Base-by-base conservation (phyloP, 1,140 invertebrate genomes). In the Macrosteles quadrilineatus region DNA sequence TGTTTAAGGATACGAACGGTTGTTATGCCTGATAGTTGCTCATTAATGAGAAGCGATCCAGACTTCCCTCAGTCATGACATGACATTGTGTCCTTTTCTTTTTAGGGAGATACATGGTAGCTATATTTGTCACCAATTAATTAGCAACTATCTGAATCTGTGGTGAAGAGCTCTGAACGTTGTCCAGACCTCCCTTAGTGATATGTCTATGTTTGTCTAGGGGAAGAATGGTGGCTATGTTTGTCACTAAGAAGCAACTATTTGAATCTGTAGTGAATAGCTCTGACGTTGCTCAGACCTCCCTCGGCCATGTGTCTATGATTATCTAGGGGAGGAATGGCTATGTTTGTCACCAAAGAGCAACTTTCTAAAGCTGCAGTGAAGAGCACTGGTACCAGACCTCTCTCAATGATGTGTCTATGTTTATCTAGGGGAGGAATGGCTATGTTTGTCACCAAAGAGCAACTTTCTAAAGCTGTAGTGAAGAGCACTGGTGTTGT, bases 281-380 rank as follows among this genome's bases (percentile, higher is more conserved):
- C 47, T 83, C 85, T 40, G 74, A 82, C 21, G 81, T 83, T 43
- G 76, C 85, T 43, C 80, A 85, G 73, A 80, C 84, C 6, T 84
- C 85, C 21, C 77, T 88, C 27, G 81, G 85, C 69, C 87, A 88
- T 77, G 76, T 87, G 27, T 80, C 83, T 72, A 83, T n/a, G n/a
- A n/a, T n/a, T n/a, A n/a, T n/a, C 31, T 70, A 85, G 84, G 19
- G 74, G 74, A n/a, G 80, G 82, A 53, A 78, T 84, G 59, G 81
- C 80, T 2, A 87, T 88, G 78, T 81, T 88, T 72, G 81, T 86
- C 55, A 84, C 83, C 71, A 88, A 88, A 74, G 84, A 87, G 71
- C 82, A 83, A 57, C 77, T 85, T 12, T 79, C 82, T 6, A 71
- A 75, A 1, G 84, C 84, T 21, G 81, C 88, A 23, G 79, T 82